Evolutionary conservation across 2,888 invertebrate species (phyloP).

Genomic region (Eupithecia exiguata): DNA sequence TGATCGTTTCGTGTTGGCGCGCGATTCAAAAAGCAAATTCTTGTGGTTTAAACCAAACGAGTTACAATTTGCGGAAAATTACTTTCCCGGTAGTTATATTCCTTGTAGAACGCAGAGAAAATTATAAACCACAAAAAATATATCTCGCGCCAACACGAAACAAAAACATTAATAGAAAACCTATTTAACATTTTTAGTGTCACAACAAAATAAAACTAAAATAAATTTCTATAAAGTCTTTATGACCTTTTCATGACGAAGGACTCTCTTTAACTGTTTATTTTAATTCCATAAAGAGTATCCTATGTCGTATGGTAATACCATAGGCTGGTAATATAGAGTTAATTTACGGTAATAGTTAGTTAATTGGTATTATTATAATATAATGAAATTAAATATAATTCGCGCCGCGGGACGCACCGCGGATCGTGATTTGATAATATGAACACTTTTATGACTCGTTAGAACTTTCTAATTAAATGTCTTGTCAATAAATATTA

Average conservation of each 20-base stretch:
- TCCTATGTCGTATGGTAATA: slow-evolving; percentile 4
- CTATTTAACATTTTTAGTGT: no score
- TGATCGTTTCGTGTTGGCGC: no score
- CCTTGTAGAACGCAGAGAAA: no score
- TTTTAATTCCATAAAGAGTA: slow-evolving; percentile 7
- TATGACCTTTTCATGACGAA: not conserved
- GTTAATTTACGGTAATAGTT: slow-evolving; percentile 57
- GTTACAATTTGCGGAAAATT: no score
- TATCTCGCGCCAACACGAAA: no score
- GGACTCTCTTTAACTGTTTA: not conserved
- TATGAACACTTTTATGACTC: slow-evolving; percentile 49
- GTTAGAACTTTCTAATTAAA: slow-evolving; percentile 62
- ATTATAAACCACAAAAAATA: no score
- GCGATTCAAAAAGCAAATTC: no score
- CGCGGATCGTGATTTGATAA: slow-evolving; percentile 69
- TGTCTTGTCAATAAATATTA: not conserved
- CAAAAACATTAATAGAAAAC: no score
- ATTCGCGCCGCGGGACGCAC: slow-evolving; percentile 69
- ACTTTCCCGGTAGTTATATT: no score
- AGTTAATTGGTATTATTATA: slow-evolving; percentile 64
- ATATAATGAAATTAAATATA: slow-evolving; percentile 50
- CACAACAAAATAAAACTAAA: not conserved
- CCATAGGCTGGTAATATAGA: slow-evolving; percentile 13
- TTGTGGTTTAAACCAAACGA: no score
- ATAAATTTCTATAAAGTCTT: not conserved